These are phyloP conservation scores for Indicator maculatus DNA, from an alignment of 2,113 vertebrate species.

Conservation along the genomic window DNA sequence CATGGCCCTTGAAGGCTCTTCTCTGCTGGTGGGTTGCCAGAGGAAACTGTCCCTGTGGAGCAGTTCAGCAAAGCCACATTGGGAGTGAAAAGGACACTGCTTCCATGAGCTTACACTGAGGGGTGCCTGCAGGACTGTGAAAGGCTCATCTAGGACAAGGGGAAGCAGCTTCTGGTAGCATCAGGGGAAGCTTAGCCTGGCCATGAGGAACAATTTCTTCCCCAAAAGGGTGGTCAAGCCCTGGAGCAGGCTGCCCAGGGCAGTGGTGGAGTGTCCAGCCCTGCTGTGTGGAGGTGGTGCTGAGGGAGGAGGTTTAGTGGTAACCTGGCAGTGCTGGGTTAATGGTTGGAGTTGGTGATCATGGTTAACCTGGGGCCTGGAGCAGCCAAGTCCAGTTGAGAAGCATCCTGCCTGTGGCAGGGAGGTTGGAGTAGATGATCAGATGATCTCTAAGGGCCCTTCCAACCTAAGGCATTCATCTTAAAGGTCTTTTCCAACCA, in stretches of 20 bases:
- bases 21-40: not conserved
- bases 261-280: not conserved
- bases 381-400: too few relatives aligned
- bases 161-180: not conserved
- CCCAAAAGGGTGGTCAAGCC: too few relatives aligned
- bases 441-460: too few relatives aligned
- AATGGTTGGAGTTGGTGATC: not conserved
- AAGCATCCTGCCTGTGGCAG: too few relatives aligned
- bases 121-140: not conserved
- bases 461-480: not conserved
- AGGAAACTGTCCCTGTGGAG: not conserved
- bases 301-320: not conserved
- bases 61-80: fast-evolving
- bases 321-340: not conserved
- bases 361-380: too few relatives aligned
- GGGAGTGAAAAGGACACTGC: fast-evolving
- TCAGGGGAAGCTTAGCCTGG: not conserved
- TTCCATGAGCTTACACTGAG: fast-evolving
- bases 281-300: not conserved
- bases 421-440: too few relatives aligned
- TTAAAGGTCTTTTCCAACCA: not conserved
- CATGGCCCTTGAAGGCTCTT: not conserved
- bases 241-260: not conserved
- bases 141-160: not conserved
- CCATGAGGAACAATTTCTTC: too few relatives aligned